Base-by-base conservation (phyloP, 1,140 invertebrate genomes). In the Drosophila novamexicana region DNA sequence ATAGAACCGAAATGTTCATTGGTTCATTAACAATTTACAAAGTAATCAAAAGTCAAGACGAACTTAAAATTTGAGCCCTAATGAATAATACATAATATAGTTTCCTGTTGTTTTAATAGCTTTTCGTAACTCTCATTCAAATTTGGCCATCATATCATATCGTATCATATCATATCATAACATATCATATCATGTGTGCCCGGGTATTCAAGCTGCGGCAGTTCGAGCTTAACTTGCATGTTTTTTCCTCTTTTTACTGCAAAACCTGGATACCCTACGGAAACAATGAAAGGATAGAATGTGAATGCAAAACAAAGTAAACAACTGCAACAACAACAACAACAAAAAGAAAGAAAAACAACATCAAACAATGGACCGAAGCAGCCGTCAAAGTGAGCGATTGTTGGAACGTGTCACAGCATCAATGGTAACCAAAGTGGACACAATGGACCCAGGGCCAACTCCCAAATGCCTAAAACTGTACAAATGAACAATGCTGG, bases 301-400 rank as follows among this genome's bases (percentile, higher is more conserved):
- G 45, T 39, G 32, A 54, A 34, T 63, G 32, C 29, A 44, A 69
- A 59, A 14, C 58, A 45, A 57, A 40, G 16, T 18, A 63, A 57
- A 44, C 37, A 68, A 44, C 37, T 18, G 42, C 29, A 69, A 44
- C 18, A 68, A 44, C 37, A 29, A 47, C 29, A 69, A 44, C 18
- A 68, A 58, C 50, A 68, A 22, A 18, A 18, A 18, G 18, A 29
- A 29, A 29, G 3, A 5, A 29, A 29, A 37, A 52, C 66, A 65
- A 69, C 61, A 62, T 58, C 75, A 73, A 76, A 88, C 82, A 83
- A 73, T 64, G 63, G 76, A 62, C 18, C 36, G 42, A 36, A 44
- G 40, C 62, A 82, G 65, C 72, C 79, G 79, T 88, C 83, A 82
- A 88, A 88, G 82, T 86, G 83, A 86, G 68, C 79, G 83, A 86